Evolutionary conservation across 2,797 vertebrate genomes (phyloP).

Genomic region (Pogoniulus pusillus): DNA sequence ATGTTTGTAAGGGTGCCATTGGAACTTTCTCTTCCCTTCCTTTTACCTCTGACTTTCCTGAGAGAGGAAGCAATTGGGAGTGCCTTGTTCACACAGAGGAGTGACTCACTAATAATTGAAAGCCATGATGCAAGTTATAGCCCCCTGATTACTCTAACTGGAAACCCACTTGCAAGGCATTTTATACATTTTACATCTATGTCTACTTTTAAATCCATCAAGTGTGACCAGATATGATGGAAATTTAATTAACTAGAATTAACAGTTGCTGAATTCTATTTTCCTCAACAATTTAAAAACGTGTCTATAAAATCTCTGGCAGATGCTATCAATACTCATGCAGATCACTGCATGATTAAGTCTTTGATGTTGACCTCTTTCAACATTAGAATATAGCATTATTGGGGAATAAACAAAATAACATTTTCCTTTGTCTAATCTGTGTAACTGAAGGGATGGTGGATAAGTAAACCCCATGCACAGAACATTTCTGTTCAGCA

Average conservation of each 20-base stretch:
- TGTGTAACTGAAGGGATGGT: background rate
- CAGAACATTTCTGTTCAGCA: background rate
- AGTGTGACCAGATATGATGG: background rate
- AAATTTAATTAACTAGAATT: background rate
- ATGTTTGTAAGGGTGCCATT: background rate
- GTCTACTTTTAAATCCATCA: background rate
- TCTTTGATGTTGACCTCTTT: background rate
- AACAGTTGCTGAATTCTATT: background rate
- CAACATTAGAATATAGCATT: background rate
- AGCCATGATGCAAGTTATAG: background rate
- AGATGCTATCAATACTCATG: background rate
- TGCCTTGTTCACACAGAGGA: background rate
- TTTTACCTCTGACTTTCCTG: background rate
- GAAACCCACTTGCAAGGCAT: background rate
- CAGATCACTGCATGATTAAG: background rate
- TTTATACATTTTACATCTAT: background rate
- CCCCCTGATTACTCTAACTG: background rate
- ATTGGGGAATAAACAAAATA: background rate
- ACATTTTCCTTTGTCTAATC: background rate
- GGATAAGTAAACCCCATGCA: background rate
- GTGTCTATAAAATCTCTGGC: background rate
- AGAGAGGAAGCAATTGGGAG: background rate
- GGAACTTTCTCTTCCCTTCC: background rate
- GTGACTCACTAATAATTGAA: background rate
- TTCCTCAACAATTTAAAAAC: background rate